A percentile compares a stretch with the other conserved stretches of the same genome.
Evolutionary conservation across 2,113 vertebrate genomes (phyloP).

Genomic region (Lonchura striata): DNA sequence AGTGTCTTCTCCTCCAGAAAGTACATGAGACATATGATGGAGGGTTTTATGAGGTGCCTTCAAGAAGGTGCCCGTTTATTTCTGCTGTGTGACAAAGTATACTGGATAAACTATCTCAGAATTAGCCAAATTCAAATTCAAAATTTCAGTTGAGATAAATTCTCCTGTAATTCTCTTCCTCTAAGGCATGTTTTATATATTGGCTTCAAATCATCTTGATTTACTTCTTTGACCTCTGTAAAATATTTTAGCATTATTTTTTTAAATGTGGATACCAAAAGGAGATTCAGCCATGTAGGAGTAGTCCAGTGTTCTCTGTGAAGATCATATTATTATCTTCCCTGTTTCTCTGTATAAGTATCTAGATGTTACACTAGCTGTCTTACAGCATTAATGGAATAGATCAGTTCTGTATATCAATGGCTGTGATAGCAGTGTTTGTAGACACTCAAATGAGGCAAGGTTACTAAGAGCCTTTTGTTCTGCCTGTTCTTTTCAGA

Average conservation of each 20-base stretch:
- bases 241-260: not conserved
- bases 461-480: not conserved
- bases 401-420: not conserved
- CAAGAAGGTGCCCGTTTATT: not conserved
- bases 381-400: not conserved
- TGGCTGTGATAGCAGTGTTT: not conserved
- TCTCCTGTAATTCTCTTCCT: not conserved
- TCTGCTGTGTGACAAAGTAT: not conserved
- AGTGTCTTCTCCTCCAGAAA: not conserved
- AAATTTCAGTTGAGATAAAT: not conserved
- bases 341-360: not conserved
- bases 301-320: not conserved
- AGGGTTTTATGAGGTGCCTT: not conserved
- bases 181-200: not conserved
- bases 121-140: not conserved
- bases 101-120: not conserved
- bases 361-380: not conserved
- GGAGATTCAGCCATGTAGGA: not conserved
- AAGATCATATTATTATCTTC: not conserved
- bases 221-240: not conserved
- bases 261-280: not conserved
- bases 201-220: not conserved
- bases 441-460: not conserved
- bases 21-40: not conserved
- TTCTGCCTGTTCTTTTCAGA: not conserved